Evolutionary conservation across 2,113 vertebrate species (phyloP).

Genomic region (Laticauda colubrina): DNA sequence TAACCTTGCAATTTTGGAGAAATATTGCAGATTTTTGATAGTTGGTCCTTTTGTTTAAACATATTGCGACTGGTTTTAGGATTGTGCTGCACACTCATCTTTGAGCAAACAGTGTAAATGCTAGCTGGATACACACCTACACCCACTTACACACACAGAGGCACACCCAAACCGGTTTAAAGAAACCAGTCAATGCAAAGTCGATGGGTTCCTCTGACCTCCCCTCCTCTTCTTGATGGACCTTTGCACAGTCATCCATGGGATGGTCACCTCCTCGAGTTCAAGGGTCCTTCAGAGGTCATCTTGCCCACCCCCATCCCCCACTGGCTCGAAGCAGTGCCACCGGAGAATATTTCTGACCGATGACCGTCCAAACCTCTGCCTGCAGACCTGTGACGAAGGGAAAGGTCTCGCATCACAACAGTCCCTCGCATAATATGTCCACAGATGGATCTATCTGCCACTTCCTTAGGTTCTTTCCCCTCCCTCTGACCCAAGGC

Average conservation of each 20-base stretch:
- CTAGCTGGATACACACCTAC: too few species aligned
- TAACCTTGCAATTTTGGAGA: background rate
- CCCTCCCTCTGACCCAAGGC: too few species aligned
- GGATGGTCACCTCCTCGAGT: background rate
- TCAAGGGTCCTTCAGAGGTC: background rate
- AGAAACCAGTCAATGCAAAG: background rate
- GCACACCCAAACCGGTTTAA: too few species aligned
- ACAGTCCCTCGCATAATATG: too few species aligned
- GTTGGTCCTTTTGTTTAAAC: background rate
- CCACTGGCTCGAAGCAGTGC: background rate
- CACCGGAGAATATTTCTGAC: background rate
- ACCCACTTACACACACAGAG: too few species aligned
- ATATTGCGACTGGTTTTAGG: background rate
- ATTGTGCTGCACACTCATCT: background rate
- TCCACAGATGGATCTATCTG: too few species aligned
- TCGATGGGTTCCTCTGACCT: fast-evolving
- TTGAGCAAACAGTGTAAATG: background rate
- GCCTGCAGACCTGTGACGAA: too few species aligned
- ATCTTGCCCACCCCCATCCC: background rate
- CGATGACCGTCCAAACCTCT: too few species aligned
- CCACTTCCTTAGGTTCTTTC: too few species aligned
- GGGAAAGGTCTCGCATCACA: too few species aligned
- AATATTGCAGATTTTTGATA: background rate
- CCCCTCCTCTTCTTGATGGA: background rate
- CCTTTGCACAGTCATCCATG: background rate